Evolutionary conservation across 2,797 vertebrate genomes (phyloP), one percentile per base, ranked within the genome.

Genomic region (Thripadectes ignobilis): DNA sequence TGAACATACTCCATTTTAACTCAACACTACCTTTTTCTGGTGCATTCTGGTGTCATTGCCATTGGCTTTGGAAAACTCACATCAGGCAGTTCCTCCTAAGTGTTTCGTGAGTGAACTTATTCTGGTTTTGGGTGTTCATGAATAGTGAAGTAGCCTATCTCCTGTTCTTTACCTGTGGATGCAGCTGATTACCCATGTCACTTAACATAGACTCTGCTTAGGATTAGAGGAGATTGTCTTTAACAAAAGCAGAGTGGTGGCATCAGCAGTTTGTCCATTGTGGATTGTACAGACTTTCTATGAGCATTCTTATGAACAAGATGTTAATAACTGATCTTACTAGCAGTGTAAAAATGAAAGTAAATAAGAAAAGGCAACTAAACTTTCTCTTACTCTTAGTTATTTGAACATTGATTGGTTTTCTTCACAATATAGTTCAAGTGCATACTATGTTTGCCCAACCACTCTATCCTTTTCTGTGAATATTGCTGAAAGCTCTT

Each of bases 331-430:
- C 43, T 52, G 27, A 49, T 58, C 20, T 46, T 61, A 22, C 32
- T n/a, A 76, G 14, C 9, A 74, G 30, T 26, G 32, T 18, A 49
- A 26, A 85, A 93, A 67, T 19, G 68, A 58, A 72, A 67, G 12
- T n/a, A 77, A 71, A 38, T 24, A 58, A 69, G 30, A 61, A 65
- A 62, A 55, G 9, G 9, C 9, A 81, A 30, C 4, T 71, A 68
- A 92, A 29, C 15, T 29, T 66, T 38, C 12, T 59, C 30, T 52
- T 48, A 20, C 3, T 48, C 12, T 61, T 58, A n/a, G 4, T 27
- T 51, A 58, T 49, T 4, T 7, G 4, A 73, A 32, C 58, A 4
- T 39, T 51, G 9, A 0, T 1, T 2, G 0, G 2, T 45, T 77
- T 62, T 68, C 26, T 11, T 26, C 29, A 7, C 41, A 48, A 21